These are phyloP conservation scores for Melipona beecheii DNA, from an alignment of 2,888 invertebrate genomes.

Conservation along the genomic window DNA sequence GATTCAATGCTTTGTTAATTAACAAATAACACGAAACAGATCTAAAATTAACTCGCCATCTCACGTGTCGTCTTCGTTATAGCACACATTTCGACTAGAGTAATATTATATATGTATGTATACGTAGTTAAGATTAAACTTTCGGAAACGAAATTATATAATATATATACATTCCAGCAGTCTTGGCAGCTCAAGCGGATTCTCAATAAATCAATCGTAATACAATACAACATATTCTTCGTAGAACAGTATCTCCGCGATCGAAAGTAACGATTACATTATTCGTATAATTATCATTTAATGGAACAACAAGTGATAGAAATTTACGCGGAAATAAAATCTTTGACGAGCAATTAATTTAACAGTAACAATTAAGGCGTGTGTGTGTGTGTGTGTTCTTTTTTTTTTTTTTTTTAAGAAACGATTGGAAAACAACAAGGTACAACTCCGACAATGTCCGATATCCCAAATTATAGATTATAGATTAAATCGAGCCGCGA, in stretches of 20 bases:
- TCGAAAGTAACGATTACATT: conserved; percentile 24
- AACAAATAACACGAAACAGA: conserved; percentile 59
- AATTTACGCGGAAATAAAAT: conserved; percentile 56
- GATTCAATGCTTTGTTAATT: conserved; percentile 40
- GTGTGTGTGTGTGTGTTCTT: too few relatives aligned
- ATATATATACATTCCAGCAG: conserved; percentile 71
- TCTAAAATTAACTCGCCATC: conserved; percentile 46
- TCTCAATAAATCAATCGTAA: conserved; percentile 28
- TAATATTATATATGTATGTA: conserved; percentile 59
- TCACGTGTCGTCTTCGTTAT: conserved; percentile 43
- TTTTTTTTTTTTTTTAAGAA: neutral
- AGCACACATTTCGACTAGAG: conserved; percentile 68
- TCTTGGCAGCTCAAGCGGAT: conserved; percentile 67
- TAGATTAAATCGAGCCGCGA: conserved; percentile 30
- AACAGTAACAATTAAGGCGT: conserved; percentile 51
- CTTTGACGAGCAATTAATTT: conserved; percentile 44
- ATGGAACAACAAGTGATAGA: conserved; percentile 53
- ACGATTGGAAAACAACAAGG: conserved; percentile 41
- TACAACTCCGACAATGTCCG: conserved; percentile 54
- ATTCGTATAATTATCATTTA: conserved; percentile 41
- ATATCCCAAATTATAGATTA: conserved; percentile 39
- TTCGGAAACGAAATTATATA: conserved; percentile 51
- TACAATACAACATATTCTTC: conserved; percentile 6
- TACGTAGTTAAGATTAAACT: conserved; percentile 57
- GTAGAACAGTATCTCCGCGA: conserved; percentile 10